Evolutionary conservation across 2,888 invertebrate genomes (phyloP).

Genomic region (Tortricodes alternella): DNA sequence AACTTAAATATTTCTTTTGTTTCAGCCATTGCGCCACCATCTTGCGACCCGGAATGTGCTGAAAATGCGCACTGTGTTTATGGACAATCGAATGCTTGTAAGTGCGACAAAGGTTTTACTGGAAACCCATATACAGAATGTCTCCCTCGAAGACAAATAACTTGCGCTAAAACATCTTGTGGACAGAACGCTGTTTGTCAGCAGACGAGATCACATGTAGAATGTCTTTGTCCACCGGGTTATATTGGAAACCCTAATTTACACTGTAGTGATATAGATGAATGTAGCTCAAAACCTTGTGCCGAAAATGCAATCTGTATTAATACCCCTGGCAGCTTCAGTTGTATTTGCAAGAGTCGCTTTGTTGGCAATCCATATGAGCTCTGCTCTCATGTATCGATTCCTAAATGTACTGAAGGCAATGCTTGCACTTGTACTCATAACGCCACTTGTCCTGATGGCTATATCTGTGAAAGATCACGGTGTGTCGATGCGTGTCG

Average conservation of each 20-base stretch:
- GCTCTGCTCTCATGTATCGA: conserved; percentile 88
- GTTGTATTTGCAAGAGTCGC: conserved; percentile 93
- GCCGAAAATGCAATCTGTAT: conserved; percentile 94
- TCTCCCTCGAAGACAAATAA: conserved; percentile 86
- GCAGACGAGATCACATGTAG: conserved; percentile 87
- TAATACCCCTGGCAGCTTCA: conserved; percentile 93
- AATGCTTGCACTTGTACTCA: conserved; percentile 87
- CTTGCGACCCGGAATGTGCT: conserved; percentile 91
- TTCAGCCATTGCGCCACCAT: conserved; percentile 89
- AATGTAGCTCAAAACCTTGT: conserved; percentile 90
- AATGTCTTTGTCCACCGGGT: conserved; percentile 92
- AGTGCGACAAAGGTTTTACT: conserved; percentile 91
- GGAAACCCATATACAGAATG: conserved; percentile 95
- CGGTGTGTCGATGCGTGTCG: conserved; percentile 91
- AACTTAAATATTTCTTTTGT: conserved; percentile 39
- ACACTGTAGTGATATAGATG: conserved; percentile 92
- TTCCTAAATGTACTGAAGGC: conserved; percentile 87
- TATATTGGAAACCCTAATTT: conserved; percentile 94
- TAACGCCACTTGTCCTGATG: conserved; percentile 88
- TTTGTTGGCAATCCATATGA: conserved; percentile 94
- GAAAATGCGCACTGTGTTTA: conserved; percentile 94
- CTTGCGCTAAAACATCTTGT: conserved; percentile 88
- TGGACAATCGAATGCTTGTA: conserved; percentile 88
- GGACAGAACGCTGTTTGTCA: conserved; percentile 91
- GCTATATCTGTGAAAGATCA: conserved; percentile 88